These are phyloP conservation scores for Cryptophagus acutangulus DNA, from an alignment of 2,888 invertebrate species.

Conservation along the genomic window DNA sequence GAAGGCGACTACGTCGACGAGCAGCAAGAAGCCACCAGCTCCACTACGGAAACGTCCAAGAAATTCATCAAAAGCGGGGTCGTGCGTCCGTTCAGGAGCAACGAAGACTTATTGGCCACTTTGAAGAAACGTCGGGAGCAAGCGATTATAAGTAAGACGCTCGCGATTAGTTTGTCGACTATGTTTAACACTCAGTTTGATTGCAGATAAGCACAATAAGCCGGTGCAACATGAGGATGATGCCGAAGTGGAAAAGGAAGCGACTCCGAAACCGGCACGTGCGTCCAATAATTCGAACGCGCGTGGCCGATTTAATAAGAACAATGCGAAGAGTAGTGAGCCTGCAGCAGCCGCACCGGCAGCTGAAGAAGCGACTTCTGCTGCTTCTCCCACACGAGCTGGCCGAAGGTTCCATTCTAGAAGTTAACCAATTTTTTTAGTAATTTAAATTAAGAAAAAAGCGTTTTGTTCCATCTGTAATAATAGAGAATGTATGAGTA, in stretches of 20 bases:
- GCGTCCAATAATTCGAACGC: slow-evolving; percentile 19
- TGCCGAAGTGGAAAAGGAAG: slow-evolving; percentile 24
- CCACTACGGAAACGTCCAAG: slow-evolving; percentile 65
- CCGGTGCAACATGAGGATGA: slow-evolving; percentile 26
- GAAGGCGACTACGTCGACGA: slow-evolving; percentile 58
- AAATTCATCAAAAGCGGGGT: slow-evolving; percentile 62
- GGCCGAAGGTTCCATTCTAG: slow-evolving; percentile 42
- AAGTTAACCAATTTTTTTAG: slow-evolving; percentile 31
- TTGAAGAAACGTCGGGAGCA: slow-evolving; percentile 69
- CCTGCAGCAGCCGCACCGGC: slow-evolving; percentile 23
- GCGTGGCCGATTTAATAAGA: slow-evolving; percentile 31
- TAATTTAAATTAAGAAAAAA: background rate
- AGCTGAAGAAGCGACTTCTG: slow-evolving; percentile 25
- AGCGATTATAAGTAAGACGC: slow-evolving; percentile 55
- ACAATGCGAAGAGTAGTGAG: slow-evolving; percentile 12
- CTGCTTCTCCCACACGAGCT: slow-evolving; percentile 37
- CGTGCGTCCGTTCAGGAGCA: slow-evolving; percentile 73
- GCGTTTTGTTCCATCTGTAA: background rate
- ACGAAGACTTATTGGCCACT: slow-evolving; percentile 68
- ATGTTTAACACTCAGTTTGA: background rate
- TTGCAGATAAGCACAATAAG: slow-evolving; percentile 33
- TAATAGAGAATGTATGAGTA: too few relatives aligned
- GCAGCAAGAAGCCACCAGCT: slow-evolving; percentile 53
- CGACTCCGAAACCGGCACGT: slow-evolving; percentile 28
- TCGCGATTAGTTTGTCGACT: background rate